These are phyloP conservation scores for Andrena minutula DNA, from an alignment of 2,888 invertebrate genomes.

Conservation along the genomic window DNA sequence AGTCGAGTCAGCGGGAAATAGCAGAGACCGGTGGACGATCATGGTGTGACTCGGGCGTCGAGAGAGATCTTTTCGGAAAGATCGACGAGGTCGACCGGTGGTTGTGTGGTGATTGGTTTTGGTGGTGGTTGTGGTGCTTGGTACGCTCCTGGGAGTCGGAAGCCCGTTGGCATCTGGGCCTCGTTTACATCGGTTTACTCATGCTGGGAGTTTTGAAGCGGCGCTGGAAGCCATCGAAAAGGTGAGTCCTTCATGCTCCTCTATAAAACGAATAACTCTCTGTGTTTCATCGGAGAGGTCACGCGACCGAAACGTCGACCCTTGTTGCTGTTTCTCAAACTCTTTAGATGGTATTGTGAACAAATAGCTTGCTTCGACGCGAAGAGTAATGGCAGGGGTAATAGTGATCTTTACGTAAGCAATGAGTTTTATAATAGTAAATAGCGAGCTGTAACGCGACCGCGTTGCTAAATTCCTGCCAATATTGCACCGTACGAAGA, in stretches of 20 bases:
- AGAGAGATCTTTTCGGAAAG: slow-evolving; percentile 61
- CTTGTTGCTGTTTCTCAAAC: too few relatives aligned
- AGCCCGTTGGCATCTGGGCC: slow-evolving; percentile 71
- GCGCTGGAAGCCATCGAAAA: slow-evolving; percentile 83
- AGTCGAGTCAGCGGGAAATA: slow-evolving; percentile 34
- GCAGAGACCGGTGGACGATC: slow-evolving; percentile 41
- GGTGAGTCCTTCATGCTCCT: slow-evolving; percentile 65
- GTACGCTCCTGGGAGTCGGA: slow-evolving; percentile 70
- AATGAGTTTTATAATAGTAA: too few relatives aligned
- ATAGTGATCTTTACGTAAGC: too few relatives aligned
- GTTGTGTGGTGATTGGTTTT: slow-evolving; percentile 72
- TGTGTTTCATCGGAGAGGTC: too few relatives aligned
- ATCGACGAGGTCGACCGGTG: slow-evolving; percentile 60
- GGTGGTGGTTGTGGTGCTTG: slow-evolving; percentile 67
- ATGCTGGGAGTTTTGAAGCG: slow-evolving; percentile 83
- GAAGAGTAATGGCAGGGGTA: too few relatives aligned
- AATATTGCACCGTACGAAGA: slow-evolving; percentile 38
- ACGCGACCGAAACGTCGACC: background rate
- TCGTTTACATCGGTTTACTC: slow-evolving; percentile 73
- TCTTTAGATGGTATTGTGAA: too few relatives aligned
- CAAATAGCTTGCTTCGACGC: too few relatives aligned
- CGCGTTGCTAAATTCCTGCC: slow-evolving; percentile 20
- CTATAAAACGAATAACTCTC: too few relatives aligned
- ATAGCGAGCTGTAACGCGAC: background rate
- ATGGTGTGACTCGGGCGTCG: slow-evolving; percentile 68